Conservation (phyloP, 2,113 vertebrate genomes). For the Mormoops blainvillei region DNA sequence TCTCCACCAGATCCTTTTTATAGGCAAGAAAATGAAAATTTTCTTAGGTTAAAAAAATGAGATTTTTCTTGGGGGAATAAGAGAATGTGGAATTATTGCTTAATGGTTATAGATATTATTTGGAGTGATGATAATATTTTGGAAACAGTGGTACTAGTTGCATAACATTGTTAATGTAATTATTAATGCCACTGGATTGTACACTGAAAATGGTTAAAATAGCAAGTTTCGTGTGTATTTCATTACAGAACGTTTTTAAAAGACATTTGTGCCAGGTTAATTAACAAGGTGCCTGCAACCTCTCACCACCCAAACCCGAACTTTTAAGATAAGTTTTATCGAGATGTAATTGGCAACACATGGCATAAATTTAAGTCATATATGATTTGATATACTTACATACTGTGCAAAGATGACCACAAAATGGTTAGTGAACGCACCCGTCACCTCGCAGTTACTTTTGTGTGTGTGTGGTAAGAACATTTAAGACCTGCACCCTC, state of each 20-base stretch:
- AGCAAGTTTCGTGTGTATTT: background rate
- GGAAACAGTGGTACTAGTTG: background rate
- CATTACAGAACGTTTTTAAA: background rate
- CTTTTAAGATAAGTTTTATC: background rate
- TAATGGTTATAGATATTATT: background rate
- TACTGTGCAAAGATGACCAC: no score
- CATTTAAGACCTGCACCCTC: background rate
- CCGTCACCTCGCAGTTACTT: no score
- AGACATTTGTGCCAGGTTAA: background rate
- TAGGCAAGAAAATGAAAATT: background rate
- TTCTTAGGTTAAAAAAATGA: background rate
- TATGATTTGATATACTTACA: background rate
- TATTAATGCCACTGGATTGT: background rate
- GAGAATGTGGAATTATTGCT: background rate
- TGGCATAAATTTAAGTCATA: background rate
- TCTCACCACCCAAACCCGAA: background rate
- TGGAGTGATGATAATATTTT: background rate
- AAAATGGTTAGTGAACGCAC: no score
- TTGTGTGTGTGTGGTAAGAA: no score
- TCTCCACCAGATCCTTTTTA: background rate
- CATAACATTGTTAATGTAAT: background rate
- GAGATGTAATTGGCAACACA: background rate
- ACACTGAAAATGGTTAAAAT: background rate
- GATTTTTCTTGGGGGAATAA: background rate
- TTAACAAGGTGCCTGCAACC: background rate